A percentile compares a stretch with the other conserved stretches of the same genome.
Conservation (phyloP, 53 echinoderm and acorn worm species). For the Holothuria scabra region DNA sequence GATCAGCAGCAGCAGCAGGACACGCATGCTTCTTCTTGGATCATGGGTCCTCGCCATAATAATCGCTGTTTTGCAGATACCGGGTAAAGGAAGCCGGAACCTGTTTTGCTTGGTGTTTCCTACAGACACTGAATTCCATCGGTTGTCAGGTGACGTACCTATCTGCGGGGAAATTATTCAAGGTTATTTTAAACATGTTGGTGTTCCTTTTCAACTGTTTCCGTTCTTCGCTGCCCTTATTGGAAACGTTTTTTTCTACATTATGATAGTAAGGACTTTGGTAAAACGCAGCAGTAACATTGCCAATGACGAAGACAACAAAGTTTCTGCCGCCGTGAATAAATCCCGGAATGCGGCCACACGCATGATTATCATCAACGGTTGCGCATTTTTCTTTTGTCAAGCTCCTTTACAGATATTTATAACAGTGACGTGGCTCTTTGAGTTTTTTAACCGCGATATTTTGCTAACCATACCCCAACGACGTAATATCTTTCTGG, state of each 20-base stretch:
- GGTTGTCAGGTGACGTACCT: not conserved
- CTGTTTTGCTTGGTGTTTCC: constrained; percentile 2
- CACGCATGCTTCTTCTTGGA: not conserved
- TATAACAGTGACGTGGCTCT: constrained; percentile 22
- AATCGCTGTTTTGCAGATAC: constrained; percentile 1
- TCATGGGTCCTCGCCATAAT: constrained; percentile 4
- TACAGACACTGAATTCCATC: not conserved
- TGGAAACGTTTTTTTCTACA: constrained; percentile 27
- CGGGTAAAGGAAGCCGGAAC: constrained; percentile 13
- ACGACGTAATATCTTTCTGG: constrained; percentile 7
- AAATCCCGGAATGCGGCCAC: not conserved
- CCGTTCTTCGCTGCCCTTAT: constrained; percentile 5
- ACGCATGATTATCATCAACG: constrained; percentile 24
- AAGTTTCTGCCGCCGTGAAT: not conserved
- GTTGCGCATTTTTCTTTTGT: constrained; percentile 18
- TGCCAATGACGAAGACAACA: not conserved
- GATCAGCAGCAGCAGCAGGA: not conserved
- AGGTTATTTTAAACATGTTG: not conserved
- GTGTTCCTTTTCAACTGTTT: not conserved
- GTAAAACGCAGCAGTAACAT: not conserved
- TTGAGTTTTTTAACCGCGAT: constrained; percentile 22
- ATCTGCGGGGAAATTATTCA: not conserved
- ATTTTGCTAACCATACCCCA: not conserved
- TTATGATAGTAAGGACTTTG: not conserved
- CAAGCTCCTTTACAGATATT: constrained; percentile 22